Conservation (phyloP, 2,113 vertebrate species). For the Equus quagga region DNA sequence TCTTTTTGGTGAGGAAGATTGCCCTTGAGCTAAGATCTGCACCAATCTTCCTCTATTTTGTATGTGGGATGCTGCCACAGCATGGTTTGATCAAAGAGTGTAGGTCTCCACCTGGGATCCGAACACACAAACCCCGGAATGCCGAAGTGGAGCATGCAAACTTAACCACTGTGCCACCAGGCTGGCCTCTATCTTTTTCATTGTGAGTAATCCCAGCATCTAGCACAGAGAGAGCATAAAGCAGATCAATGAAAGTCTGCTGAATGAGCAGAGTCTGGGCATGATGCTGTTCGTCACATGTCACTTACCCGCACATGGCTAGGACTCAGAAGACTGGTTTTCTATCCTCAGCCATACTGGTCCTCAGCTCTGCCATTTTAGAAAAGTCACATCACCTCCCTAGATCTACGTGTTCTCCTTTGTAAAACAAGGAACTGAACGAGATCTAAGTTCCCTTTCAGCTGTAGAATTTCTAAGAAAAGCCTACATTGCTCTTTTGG, state of each 20-base stretch:
- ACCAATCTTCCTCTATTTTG: no score
- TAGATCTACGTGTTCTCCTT: neutral
- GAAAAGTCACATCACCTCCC: neutral
- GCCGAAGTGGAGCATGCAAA: no score
- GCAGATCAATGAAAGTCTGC: neutral
- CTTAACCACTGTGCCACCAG: no score
- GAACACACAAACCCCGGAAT: no score
- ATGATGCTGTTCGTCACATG: neutral
- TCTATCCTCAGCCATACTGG: neutral
- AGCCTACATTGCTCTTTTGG: neutral
- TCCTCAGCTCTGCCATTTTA: neutral
- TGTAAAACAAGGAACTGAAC: neutral
- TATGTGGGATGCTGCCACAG: no score
- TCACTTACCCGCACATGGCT: accelerated
- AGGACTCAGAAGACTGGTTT: neutral
- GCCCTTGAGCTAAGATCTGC: no score
- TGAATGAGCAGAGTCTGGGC: neutral
- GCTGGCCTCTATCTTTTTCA: neutral
- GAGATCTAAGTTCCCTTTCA: neutral
- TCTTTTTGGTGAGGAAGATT: no score
- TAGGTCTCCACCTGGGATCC: no score
- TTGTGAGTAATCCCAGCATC: neutral
- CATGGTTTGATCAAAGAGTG: no score
- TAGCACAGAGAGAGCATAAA: neutral
- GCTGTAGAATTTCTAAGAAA: constrained; percentile 48